Evolutionary conservation across 2,888 invertebrate genomes (phyloP).

Genomic region (Spilarctia lutea): DNA sequence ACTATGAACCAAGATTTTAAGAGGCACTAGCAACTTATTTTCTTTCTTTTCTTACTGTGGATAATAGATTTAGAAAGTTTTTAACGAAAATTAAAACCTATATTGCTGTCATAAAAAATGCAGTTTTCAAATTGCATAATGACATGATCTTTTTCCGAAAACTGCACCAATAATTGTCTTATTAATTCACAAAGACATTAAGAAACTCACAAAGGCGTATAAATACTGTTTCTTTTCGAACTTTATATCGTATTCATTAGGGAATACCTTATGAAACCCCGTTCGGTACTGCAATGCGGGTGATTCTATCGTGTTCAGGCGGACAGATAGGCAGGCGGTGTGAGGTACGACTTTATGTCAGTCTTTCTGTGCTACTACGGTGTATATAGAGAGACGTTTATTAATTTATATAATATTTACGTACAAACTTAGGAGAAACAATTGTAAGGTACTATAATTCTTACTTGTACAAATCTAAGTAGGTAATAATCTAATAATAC

Average conservation of each 20-base stretch:
- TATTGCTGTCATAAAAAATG: no score
- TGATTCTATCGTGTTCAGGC: background rate
- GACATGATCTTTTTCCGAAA: background rate
- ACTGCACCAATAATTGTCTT: background rate
- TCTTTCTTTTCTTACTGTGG: no score
- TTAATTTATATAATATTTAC: background rate
- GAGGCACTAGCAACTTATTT: no score
- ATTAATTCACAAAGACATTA: background rate
- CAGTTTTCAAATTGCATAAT: no score
- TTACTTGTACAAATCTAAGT: no score
- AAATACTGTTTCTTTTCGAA: no score
- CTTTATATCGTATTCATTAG: background rate
- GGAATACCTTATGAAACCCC: background rate
- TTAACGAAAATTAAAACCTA: no score
- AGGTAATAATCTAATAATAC: no score
- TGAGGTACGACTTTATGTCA: background rate
- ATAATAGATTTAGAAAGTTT: no score
- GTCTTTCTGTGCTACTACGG: background rate
- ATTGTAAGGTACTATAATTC: no score
- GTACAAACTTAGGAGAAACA: background rate
- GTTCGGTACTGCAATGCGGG: background rate
- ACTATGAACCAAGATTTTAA: no score
- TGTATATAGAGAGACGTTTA: background rate
- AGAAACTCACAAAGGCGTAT: background rate
- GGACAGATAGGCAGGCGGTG: background rate